Conservation (phyloP, 2,888 invertebrate species). For the Hirtodrosophila cameraria region DNA sequence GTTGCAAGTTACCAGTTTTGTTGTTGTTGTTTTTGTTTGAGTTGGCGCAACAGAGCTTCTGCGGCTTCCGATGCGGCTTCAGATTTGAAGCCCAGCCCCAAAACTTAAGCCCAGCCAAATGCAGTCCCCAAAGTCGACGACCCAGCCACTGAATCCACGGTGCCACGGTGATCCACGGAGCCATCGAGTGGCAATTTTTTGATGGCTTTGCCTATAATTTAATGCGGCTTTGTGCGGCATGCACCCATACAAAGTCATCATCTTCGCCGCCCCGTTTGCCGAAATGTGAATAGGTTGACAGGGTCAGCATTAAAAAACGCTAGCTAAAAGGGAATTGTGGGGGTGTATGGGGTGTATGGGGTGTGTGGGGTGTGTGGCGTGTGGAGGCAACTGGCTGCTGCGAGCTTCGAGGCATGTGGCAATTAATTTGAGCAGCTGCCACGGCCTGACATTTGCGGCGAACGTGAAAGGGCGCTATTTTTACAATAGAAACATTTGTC, state of each 20-base stretch:
- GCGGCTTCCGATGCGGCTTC: slow-evolving; percentile 49
- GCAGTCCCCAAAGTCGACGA: slow-evolving; percentile 16
- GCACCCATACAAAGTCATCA: slow-evolving; percentile 63
- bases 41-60: slow-evolving; percentile 41
- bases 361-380: background rate
- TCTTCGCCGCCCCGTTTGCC: slow-evolving; percentile 39
- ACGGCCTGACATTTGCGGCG: slow-evolving; percentile 61
- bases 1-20: slow-evolving; percentile 28
- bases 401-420: slow-evolving; percentile 51
- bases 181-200: slow-evolving; percentile 42
- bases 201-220: slow-evolving; percentile 64
- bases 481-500: slow-evolving; percentile 69
- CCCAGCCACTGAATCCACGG: slow-evolving; percentile 13
- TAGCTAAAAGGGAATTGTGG: slow-evolving; percentile 4
- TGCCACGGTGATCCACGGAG: slow-evolving; percentile 11
- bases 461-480: slow-evolving; percentile 73
- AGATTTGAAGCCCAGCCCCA: slow-evolving; percentile 40
- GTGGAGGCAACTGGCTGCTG: background rate
- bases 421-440: slow-evolving; percentile 64
- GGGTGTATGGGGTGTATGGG: background rate
- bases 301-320: slow-evolving; percentile 62
- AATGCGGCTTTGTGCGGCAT: slow-evolving; percentile 61
- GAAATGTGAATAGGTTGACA: slow-evolving; percentile 73
- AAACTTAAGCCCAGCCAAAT: background rate
- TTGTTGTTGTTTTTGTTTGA: too few species aligned